Evolutionary conservation across 2,797 vertebrate genomes (phyloP).

Genomic region (Poecilia picta): DNA sequence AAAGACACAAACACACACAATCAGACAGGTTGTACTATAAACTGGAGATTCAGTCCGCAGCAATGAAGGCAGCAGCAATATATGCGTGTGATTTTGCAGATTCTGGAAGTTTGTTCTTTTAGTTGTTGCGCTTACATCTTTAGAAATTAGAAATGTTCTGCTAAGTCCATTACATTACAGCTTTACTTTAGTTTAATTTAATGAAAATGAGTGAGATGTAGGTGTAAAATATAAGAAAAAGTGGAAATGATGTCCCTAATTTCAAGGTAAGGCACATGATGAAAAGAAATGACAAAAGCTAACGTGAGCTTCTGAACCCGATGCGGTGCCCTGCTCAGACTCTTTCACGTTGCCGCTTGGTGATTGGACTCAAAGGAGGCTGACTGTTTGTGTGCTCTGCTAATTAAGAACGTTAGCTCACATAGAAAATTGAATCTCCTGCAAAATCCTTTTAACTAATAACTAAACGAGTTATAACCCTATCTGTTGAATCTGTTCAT

Average conservation of each 20-base stretch:
- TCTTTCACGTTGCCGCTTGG: not conserved
- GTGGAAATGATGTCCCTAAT: not conserved
- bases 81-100: not conserved
- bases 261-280: not conserved
- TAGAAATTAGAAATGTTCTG: not conserved
- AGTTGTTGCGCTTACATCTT: not conserved
- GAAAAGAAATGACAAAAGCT: not conserved
- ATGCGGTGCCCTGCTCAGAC: not conserved
- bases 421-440: not conserved
- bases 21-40: not conserved
- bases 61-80: not conserved
- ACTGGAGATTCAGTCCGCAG: not conserved
- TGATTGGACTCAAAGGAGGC: not conserved
- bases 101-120: not conserved
- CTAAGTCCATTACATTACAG: not conserved
- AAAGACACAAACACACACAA: conserved; percentile 6
- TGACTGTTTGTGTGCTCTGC: not conserved
- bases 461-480: not conserved
- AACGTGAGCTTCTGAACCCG: not conserved
- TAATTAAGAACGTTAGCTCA: not conserved
- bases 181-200: not conserved
- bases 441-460: not conserved
- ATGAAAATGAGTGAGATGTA: not conserved
- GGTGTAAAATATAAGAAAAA: not conserved
- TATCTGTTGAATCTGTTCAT: not conserved